Evolutionary conservation across 2,888 invertebrate genomes (phyloP).

Genomic region (Lasioglossum calceatum): DNA sequence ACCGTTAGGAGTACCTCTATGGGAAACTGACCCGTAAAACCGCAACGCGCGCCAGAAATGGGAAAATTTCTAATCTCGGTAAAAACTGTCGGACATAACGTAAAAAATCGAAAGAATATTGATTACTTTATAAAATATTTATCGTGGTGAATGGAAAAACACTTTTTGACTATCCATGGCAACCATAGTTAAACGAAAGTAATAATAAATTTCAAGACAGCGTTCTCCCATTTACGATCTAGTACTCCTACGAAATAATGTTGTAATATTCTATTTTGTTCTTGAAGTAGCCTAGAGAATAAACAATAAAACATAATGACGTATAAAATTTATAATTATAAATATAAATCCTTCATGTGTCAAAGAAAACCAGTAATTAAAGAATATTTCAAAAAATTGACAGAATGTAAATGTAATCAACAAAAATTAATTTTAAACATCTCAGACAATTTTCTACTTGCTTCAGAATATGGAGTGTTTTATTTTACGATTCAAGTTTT

Average conservation of each 20-base stretch:
- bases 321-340: not conserved
- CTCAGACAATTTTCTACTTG: too few species aligned
- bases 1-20: conserved; percentile 21
- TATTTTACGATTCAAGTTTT: too few species aligned
- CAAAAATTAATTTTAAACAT: too few species aligned
- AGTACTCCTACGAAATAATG: not conserved
- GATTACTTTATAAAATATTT: not conserved
- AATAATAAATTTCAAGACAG: not conserved
- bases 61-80: not conserved
- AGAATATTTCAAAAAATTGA: too few species aligned
- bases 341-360: too few species aligned
- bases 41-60: not conserved
- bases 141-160: too few species aligned
- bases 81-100: not conserved
- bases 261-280: not conserved
- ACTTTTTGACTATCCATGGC: too few species aligned
- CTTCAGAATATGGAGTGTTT: too few species aligned
- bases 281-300: too few species aligned
- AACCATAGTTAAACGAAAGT: not conserved
- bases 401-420: too few species aligned
- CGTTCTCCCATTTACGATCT: not conserved
- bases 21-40: conserved; percentile 11
- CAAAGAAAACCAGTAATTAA: too few species aligned
- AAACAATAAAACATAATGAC: not conserved
- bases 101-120: not conserved